Percentiles rank a stretch among this genome's conserved stretches.
These are phyloP conservation scores for Whitmania pigra DNA, from an alignment of 1,140 invertebrate species.

Conservation along the genomic window DNA sequence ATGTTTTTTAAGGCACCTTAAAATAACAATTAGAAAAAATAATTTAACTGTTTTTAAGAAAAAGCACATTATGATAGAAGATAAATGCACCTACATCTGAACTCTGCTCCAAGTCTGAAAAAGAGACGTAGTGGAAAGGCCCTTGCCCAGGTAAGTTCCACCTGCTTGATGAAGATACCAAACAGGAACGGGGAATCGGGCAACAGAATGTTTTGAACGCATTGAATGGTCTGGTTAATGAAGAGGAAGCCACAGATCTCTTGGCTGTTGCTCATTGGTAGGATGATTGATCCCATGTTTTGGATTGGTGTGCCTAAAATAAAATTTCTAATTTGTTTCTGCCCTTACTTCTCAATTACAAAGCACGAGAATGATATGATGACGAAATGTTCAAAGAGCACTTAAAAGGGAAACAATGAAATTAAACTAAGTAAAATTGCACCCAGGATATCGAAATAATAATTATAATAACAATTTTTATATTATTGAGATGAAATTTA, in stretches of 20 bases:
- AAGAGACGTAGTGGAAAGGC: conserved; percentile 65
- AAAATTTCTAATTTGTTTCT: not conserved
- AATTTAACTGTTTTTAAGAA: not conserved
- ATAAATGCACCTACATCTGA: conserved; percentile 49
- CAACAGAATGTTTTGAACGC: conserved; percentile 59
- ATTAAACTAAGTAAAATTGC: too few relatives aligned
- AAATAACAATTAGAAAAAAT: not conserved
- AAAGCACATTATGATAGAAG: not conserved
- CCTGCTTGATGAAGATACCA: conserved; percentile 67
- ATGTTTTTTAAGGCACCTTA: not conserved
- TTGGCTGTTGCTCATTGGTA: conserved; percentile 51
- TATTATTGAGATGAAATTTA: too few relatives aligned
- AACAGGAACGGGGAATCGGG: conserved; percentile 66
- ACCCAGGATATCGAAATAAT: too few relatives aligned
- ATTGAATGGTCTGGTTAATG: conserved; percentile 67
- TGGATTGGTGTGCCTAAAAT: conserved; percentile 55
- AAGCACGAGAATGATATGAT: too few relatives aligned
- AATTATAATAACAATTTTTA: too few relatives aligned
- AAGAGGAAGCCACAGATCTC: conserved; percentile 74
- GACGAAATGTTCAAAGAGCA: too few relatives aligned
- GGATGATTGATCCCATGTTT: conserved; percentile 51
- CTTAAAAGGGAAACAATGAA: too few relatives aligned
- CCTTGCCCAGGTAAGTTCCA: conserved; percentile 75
- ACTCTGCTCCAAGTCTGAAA: conserved; percentile 68
- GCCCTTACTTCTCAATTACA: too few relatives aligned